Percentiles rank a stretch among this genome's conserved stretches.
These are phyloP conservation scores for Tortrix viridana DNA, from an alignment of 2,888 invertebrate species.

Conservation along the genomic window DNA sequence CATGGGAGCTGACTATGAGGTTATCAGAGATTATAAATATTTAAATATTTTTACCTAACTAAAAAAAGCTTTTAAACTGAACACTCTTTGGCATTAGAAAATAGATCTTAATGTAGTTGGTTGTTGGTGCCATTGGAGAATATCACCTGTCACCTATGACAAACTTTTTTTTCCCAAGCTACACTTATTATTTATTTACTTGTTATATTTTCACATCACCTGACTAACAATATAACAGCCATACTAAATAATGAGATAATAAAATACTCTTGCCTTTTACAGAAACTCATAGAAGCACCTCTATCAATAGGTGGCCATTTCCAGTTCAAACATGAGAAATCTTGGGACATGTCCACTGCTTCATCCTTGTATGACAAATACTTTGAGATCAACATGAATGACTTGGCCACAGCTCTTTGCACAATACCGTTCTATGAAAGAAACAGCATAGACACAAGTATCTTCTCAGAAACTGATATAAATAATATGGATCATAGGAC, in stretches of 20 bases:
- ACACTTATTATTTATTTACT: too few species aligned
- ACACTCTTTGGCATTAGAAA: too few species aligned
- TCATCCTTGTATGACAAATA: conserved; percentile 75
- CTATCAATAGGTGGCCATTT: conserved; percentile 76
- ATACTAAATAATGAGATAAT: too few species aligned
- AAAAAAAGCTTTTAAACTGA: too few species aligned
- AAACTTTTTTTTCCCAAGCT: too few species aligned
- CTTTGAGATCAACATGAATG: conserved; percentile 73
- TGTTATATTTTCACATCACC: too few species aligned
- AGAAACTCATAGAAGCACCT: conserved; percentile 74
- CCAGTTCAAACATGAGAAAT: conserved; percentile 81
- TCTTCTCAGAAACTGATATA: conserved; percentile 68
- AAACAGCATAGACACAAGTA: conserved; percentile 59
- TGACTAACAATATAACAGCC: too few species aligned
- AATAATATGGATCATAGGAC: conserved; percentile 71
- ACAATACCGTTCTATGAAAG: conserved; percentile 76
- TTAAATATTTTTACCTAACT: not conserved
- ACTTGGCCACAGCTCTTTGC: conserved; percentile 63
- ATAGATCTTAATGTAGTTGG: too few species aligned
- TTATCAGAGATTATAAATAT: conserved; percentile 42
- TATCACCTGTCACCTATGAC: not conserved
- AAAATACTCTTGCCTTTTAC: conserved; percentile 43
- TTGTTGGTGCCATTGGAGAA: too few species aligned
- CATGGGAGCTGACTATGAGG: conserved; percentile 79
- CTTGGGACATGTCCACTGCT: conserved; percentile 68